Evolutionary conservation across 2,797 vertebrate genomes (phyloP).

Genomic region (Catostomus latipinnis): DNA sequence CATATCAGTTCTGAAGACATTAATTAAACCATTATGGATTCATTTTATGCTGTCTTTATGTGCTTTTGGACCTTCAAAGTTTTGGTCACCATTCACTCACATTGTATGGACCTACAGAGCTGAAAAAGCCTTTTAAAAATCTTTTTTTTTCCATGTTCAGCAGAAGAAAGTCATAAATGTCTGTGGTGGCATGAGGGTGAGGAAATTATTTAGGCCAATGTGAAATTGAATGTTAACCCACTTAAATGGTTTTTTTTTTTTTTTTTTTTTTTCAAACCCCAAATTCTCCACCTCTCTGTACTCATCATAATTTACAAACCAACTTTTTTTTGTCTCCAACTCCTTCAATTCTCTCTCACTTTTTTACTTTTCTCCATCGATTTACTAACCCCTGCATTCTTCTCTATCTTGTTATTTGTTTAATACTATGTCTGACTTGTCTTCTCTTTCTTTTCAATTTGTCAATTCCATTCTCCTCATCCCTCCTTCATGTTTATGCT

Average conservation of each 20-base stretch:
- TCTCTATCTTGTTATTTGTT: background rate
- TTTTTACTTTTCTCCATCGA: background rate
- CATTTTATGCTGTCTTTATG: too few relatives aligned
- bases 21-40: too few relatives aligned
- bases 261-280: constrained; percentile 23
- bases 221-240: constrained; percentile 10
- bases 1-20: too few relatives aligned
- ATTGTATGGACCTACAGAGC: too few relatives aligned
- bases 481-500: constrained; percentile 25
- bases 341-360: background rate
- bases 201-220: too few relatives aligned
- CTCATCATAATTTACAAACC: constrained; percentile 2
- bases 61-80: too few relatives aligned
- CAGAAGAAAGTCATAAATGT: too few relatives aligned
- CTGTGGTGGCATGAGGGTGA: too few relatives aligned
- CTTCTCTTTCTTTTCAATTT: background rate
- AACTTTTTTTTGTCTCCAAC: background rate
- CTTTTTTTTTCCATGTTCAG: too few relatives aligned
- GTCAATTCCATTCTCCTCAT: background rate
- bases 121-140: too few relatives aligned
- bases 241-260: constrained; percentile 6
- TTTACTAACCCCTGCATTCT: constrained; percentile 26
- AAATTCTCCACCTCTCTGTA: constrained; percentile 25
- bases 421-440: constrained; percentile 1
- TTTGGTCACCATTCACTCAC: too few relatives aligned